Evolutionary conservation across 2,888 invertebrate genomes (phyloP).

Genomic region (Spialia ferax): DNA sequence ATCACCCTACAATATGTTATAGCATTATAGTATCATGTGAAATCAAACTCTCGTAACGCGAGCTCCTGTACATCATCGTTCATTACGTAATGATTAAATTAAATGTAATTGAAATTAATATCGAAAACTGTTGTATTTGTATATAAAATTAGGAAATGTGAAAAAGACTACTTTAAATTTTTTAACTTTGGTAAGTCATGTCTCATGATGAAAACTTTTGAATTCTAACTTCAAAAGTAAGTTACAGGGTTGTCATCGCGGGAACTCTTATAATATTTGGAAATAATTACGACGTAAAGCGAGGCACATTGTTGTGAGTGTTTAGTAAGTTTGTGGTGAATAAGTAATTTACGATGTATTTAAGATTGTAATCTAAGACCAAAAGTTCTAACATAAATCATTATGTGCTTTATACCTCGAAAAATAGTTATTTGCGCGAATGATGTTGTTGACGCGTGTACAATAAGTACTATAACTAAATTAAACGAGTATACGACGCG

Average conservation of each 20-base stretch:
- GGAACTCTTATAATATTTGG: neutral
- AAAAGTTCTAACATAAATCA: too few relatives aligned
- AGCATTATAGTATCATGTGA: constrained; percentile 12
- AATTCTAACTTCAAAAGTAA: constrained; percentile 9
- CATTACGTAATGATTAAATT: neutral
- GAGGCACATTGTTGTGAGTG: neutral
- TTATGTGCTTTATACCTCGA: too few relatives aligned
- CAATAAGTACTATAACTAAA: neutral
- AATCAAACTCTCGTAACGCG: constrained; percentile 9
- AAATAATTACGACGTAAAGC: neutral
- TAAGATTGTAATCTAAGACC: too few relatives aligned
- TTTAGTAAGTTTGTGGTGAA: too few relatives aligned
- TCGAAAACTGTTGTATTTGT: constrained; percentile 60
- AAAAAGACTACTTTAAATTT: constrained; percentile 63
- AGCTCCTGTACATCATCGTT: neutral
- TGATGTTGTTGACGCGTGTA: too few relatives aligned
- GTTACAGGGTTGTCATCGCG: constrained; percentile 20
- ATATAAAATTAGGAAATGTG: constrained; percentile 68
- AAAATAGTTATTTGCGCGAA: neutral
- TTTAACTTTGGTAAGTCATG: constrained; percentile 40
- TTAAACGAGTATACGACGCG: neutral
- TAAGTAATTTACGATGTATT: too few relatives aligned
- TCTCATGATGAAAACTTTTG: constrained; percentile 2
- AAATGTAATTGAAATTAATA: constrained; percentile 14
- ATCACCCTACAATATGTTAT: constrained; percentile 10